Percentiles rank a stretch among this genome's conserved stretches.
Evolutionary conservation across 2,113 vertebrate species (phyloP).

Genomic region (Grus americana): DNA sequence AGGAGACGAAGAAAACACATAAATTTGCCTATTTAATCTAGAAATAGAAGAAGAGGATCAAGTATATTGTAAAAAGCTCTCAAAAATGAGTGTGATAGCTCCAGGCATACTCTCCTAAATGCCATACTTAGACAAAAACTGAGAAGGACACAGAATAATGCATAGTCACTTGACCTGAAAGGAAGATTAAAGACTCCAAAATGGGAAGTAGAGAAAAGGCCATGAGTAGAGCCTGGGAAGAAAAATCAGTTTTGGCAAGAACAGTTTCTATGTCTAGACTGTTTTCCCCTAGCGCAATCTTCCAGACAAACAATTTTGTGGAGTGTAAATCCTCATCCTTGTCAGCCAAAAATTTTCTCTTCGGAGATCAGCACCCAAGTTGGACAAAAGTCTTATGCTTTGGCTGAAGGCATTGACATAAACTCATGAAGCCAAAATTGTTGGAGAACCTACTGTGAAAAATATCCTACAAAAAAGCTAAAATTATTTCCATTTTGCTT

Average conservation of each 20-base stretch:
- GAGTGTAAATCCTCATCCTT: background rate
- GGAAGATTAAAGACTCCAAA: background rate
- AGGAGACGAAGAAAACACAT: background rate
- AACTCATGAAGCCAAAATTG: background rate
- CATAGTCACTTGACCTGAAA: background rate
- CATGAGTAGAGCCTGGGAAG: background rate
- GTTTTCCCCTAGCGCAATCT: background rate
- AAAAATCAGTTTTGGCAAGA: slow-evolving; percentile 7
- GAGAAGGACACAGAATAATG: background rate
- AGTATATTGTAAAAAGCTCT: background rate
- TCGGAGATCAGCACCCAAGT: background rate
- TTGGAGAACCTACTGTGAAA: background rate
- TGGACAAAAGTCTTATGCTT: background rate
- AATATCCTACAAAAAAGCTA: background rate
- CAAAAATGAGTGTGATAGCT: background rate
- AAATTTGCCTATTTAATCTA: background rate
- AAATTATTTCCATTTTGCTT: background rate
- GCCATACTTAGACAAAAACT: background rate
- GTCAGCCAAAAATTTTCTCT: background rate
- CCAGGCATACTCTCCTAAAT: background rate
- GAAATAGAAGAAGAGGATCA: background rate
- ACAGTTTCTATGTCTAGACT: background rate
- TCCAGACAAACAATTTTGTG: background rate
- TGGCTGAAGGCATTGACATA: background rate
- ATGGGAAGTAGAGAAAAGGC: background rate